Conservation (phyloP, 1,140 invertebrate genomes). For the Trigoniulus corallinus region DNA sequence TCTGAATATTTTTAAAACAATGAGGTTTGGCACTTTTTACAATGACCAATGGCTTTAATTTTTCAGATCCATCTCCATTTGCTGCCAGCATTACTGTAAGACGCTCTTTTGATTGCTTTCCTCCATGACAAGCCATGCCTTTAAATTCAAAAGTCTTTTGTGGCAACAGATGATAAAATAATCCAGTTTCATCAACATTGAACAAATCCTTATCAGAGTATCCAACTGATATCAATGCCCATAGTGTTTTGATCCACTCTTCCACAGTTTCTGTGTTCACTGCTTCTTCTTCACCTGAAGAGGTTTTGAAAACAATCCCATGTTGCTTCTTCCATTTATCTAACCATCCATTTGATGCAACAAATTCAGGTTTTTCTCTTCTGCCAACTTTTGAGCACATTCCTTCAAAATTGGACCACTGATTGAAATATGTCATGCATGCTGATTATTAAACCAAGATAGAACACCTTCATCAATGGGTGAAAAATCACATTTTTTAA, state of each 20-base stretch:
- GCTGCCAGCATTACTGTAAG: conserved; percentile 26
- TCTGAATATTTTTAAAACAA: conserved; percentile 27
- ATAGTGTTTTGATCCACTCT: conserved; percentile 2
- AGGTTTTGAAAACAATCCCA: conserved; percentile 7
- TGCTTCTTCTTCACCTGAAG: conserved; percentile 11
- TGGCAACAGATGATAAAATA: conserved; percentile 29
- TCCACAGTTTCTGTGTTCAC: conserved; percentile 9
- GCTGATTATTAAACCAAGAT: too few relatives aligned
- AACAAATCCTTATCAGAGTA: conserved; percentile 23
- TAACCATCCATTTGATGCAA: conserved; percentile 20
- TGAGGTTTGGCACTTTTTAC: conserved; percentile 28
- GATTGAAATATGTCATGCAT: too few relatives aligned
- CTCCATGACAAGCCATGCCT: conserved; percentile 22
- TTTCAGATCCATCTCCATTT: conserved; percentile 28
- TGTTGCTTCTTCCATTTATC: conserved; percentile 14
- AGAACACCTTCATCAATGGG: too few relatives aligned
- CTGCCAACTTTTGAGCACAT: too few relatives aligned
- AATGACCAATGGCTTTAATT: conserved; percentile 27
- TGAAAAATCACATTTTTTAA: too few relatives aligned
- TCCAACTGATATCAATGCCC: conserved; percentile 18
- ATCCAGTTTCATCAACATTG: conserved; percentile 30
- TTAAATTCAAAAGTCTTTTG: conserved; percentile 26
- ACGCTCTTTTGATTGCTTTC: conserved; percentile 29
- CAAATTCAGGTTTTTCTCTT: conserved; percentile 15
- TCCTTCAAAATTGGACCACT: too few relatives aligned